Conservation (phyloP, 2,888 invertebrate species). For the Linnaemya tessellans region DNA sequence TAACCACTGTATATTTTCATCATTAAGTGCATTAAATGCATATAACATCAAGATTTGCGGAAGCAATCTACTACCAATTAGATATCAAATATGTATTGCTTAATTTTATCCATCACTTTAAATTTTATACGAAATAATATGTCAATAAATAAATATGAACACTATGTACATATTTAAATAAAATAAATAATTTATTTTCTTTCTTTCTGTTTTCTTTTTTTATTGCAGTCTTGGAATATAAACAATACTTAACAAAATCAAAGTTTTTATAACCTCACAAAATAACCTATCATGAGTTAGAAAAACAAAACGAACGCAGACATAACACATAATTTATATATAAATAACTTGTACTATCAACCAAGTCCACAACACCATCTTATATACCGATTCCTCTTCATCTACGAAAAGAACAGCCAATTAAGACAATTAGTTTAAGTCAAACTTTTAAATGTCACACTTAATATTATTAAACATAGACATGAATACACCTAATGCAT, state of each 20-base stretch:
- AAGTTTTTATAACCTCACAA: constrained; percentile 49
- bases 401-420: constrained; percentile 10
- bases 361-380: constrained; percentile 38
- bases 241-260: constrained; percentile 62
- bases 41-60: neutral
- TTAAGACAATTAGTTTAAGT: constrained; percentile 43
- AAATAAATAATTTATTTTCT: constrained; percentile 40
- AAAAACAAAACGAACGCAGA: constrained; percentile 34
- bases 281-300: constrained; percentile 44
- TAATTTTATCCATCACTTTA: neutral
- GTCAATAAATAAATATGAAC: neutral
- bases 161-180: neutral
- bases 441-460: constrained; percentile 1
- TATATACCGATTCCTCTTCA: constrained; percentile 20
- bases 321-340: constrained; percentile 33
- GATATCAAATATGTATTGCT: neutral
- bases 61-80: neutral
- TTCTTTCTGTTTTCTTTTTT: constrained; percentile 68
- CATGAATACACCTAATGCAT: neutral
- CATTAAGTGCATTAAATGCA: too few species aligned
- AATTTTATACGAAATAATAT: neutral
- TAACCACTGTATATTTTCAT: constrained; percentile 32
- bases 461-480: constrained; percentile 13
- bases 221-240: constrained; percentile 76
- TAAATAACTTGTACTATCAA: constrained; percentile 53